These are phyloP conservation scores for Azorinus chamasolen DNA, from an alignment of 2,888 invertebrate genomes.

Conservation along the genomic window DNA sequence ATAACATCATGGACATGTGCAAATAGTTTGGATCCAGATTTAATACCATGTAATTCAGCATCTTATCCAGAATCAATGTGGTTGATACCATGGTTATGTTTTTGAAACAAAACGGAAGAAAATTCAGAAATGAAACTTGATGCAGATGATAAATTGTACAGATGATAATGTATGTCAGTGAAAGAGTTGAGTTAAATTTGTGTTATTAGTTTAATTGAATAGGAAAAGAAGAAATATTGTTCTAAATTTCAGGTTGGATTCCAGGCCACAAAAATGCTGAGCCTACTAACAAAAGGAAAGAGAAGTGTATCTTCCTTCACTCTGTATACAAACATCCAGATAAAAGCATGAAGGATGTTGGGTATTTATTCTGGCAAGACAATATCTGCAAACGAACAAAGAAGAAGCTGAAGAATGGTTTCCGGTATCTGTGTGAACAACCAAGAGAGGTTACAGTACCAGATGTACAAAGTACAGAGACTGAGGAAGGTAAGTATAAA, in stretches of 20 bases:
- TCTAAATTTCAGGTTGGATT: conserved; percentile 65
- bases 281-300: conserved; percentile 67
- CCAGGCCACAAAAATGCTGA: conserved; percentile 64
- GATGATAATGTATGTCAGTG: no score
- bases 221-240: background rate
- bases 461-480: background rate
- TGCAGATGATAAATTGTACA: no score
- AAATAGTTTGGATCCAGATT: no score
- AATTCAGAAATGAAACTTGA: no score
- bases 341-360: conserved; percentile 52
- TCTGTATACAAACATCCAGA: conserved; percentile 63
- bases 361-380: conserved; percentile 84
- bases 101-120: no score
- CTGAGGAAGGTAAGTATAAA: background rate
- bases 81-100: no score
- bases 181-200: no score
- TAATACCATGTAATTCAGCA: no score
- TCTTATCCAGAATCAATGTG: no score
- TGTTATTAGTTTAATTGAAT: no score
- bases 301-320: conserved; percentile 75
- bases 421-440: conserved; percentile 87
- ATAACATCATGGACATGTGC: no score
- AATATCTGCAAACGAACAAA: conserved; percentile 86
- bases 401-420: conserved; percentile 44
- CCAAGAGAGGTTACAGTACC: background rate